Evolutionary conservation across 2,113 vertebrate species (phyloP).

Genomic region (Acrocephalus arundinaceus): DNA sequence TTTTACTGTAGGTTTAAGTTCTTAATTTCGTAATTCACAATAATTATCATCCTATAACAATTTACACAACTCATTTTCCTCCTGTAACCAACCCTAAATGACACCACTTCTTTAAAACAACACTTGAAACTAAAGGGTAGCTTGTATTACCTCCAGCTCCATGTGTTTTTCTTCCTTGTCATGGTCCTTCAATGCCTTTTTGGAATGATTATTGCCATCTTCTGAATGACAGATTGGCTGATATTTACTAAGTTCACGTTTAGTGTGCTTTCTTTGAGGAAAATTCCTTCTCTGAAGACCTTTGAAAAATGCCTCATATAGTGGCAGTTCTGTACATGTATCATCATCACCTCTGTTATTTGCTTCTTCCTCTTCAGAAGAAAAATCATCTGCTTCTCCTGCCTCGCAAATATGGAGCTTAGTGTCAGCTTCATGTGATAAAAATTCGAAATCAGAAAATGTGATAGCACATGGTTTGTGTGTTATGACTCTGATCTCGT

Average conservation of each 20-base stretch:
- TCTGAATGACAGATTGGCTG: neutral
- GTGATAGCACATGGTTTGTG: slow-evolving; percentile 77
- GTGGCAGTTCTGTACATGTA: slow-evolving; percentile 69
- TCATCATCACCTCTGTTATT: slow-evolving; percentile 39
- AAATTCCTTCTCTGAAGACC: slow-evolving; percentile 17
- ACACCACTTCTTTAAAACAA: neutral
- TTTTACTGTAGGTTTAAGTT: neutral
- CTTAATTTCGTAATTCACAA: neutral
- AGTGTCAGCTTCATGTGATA: neutral
- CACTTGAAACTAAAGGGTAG: neutral
- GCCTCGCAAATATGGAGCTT: slow-evolving; percentile 38
- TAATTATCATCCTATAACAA: neutral
- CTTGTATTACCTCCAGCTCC: slow-evolving; percentile 70
- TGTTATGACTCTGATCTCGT: slow-evolving; percentile 72
- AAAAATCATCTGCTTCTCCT: slow-evolving; percentile 61
- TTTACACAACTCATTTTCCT: neutral
- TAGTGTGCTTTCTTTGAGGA: slow-evolving; percentile 47
- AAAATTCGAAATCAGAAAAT: slow-evolving; percentile 71
- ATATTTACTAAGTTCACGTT: slow-evolving; percentile 12
- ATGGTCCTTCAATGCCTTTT: slow-evolving; percentile 21
- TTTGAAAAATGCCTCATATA: slow-evolving; percentile 11
- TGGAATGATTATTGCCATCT: neutral
- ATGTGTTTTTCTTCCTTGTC: slow-evolving; percentile 63
- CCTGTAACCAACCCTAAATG: neutral
- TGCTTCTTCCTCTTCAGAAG: slow-evolving; percentile 65